Base-by-base conservation (phyloP, 1,140 invertebrate species). In the Oryctes rhinoceros region DNA sequence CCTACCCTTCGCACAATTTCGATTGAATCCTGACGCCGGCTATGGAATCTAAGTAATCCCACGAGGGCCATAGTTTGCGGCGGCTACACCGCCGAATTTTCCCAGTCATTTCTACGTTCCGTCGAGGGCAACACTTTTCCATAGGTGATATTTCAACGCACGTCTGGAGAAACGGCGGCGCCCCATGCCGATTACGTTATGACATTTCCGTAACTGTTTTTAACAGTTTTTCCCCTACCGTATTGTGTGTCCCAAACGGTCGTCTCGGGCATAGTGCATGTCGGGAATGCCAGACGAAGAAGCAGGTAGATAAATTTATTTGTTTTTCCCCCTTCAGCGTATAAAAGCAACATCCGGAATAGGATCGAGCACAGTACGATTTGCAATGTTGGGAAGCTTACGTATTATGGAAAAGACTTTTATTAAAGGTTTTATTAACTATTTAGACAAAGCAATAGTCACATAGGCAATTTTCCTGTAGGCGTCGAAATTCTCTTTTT, bases 11-110 rank as follows among this genome's bases (percentile, higher is more conserved):
- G 6, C 13, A 67, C 5, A 67, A 67, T 67, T 35, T 20, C 65
- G 82, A 83, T 83, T 83, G 82, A 83, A 83, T 83, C 78, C 81
- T 83, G 82, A 83, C 82, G 81, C 82, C 44, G 79, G 71, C 81
- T 78, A 79, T 80, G 79, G 81, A 80, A 83, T 81, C 81, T 80
- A 83, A 83, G 82, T 83, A 83, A 83, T 83, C 82, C 81, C 79
- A 75, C 62, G 79, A 80, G 82, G 74, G 78, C 78, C 65, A 79
- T 67, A 79, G 81, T 80, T 80, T 81, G 79, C 79, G 78, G 80
- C 65, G 65, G 65, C 65, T 30, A 67, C 65, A 67, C 18, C 10
- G 65, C 65, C 65, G 24, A 67, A 67, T 67, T 67, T 67, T 67
- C 65, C 65, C 65, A 67, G 65, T 35, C 18, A 6, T 11, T 67